Conservation (phyloP, 2,797 vertebrate species). For the Merluccius polli region DNA sequence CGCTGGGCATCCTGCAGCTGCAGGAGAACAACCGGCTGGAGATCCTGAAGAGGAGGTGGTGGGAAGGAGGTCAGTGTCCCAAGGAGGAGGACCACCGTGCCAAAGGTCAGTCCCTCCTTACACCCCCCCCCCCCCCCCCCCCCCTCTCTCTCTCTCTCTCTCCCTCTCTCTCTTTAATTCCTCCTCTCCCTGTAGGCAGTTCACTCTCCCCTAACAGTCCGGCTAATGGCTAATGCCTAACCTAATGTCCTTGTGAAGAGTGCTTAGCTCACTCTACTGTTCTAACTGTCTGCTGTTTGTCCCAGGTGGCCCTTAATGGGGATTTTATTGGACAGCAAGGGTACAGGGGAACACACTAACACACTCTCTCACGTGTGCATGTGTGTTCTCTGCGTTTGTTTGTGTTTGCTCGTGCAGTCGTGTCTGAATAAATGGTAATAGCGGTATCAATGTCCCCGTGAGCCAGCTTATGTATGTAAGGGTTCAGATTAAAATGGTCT, state of each 20-base stretch:
- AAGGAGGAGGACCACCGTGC: constrained; percentile 90
- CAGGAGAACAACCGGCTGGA: constrained; percentile 92
- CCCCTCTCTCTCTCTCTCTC: constrained; percentile 47
- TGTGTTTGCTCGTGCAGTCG: not conserved
- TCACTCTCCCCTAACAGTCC: constrained; percentile 42
- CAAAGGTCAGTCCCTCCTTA: constrained; percentile 77
- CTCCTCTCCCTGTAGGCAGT: constrained; percentile 51
- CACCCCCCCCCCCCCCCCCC: constrained; percentile 32
- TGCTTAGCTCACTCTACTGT: constrained; percentile 48
- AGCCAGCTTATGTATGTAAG: not conserved
- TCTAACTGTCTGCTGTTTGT: constrained; percentile 55
- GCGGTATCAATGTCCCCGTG: not conserved
- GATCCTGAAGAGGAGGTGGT: constrained; percentile 92
- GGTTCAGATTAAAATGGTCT: constrained; percentile 2
- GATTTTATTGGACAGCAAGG: constrained; percentile 37
- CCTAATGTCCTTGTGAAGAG: constrained; percentile 59
- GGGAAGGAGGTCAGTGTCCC: constrained; percentile 88
- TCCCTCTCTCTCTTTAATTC: constrained; percentile 2
- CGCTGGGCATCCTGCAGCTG: constrained; percentile 87
- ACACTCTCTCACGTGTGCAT: constrained; percentile 11
- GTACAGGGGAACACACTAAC: not conserved
- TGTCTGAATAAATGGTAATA: not conserved
- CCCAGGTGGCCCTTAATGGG: constrained; percentile 49
- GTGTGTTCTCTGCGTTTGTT: not conserved
- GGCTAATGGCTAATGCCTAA: constrained; percentile 56